A percentile compares a stretch with the other conserved stretches of the same genome.
These are phyloP conservation scores for Hypercompe scribonia DNA, from an alignment of 2,888 invertebrate species.

Conservation along the genomic window DNA sequence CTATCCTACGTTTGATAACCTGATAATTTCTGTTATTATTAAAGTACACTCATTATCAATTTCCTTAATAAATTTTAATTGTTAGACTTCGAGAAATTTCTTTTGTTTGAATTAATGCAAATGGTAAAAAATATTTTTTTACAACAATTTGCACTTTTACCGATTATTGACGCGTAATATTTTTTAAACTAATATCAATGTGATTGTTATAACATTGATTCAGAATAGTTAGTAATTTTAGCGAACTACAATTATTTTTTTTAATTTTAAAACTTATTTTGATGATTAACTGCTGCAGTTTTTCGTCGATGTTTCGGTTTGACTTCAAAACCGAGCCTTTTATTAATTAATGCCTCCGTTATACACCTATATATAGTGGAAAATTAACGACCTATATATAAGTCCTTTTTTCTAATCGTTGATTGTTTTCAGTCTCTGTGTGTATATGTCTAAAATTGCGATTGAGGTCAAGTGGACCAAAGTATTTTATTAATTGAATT, in stretches of 20 bases:
- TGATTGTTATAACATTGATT: neutral
- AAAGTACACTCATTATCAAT: slow-evolving; percentile 15
- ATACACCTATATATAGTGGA: too few species aligned
- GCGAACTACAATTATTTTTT: too few species aligned
- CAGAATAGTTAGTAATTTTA: neutral
- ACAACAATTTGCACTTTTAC: neutral
- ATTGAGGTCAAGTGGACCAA: too few species aligned
- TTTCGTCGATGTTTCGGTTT: too few species aligned
- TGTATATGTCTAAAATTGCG: too few species aligned
- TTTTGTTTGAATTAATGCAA: slow-evolving; percentile 18
- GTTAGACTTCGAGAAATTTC: slow-evolving; percentile 13
- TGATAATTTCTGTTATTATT: slow-evolving; percentile 9
- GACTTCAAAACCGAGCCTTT: too few species aligned
- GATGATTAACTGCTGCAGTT: neutral
- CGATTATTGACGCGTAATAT: too few species aligned
- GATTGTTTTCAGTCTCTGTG: too few species aligned
- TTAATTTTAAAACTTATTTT: neutral
- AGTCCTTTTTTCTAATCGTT: too few species aligned
- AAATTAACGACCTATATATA: too few species aligned
- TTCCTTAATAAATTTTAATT: slow-evolving; percentile 21
- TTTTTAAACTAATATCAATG: slow-evolving; percentile 2
- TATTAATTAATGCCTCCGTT: too few species aligned
- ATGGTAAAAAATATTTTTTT: slow-evolving; percentile 21
- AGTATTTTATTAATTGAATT: too few species aligned
- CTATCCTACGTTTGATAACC: neutral